A percentile compares a stretch with the other conserved stretches of the same genome.
Conservation (phyloP, 1,140 invertebrate species). For the Nomia melanderi region DNA sequence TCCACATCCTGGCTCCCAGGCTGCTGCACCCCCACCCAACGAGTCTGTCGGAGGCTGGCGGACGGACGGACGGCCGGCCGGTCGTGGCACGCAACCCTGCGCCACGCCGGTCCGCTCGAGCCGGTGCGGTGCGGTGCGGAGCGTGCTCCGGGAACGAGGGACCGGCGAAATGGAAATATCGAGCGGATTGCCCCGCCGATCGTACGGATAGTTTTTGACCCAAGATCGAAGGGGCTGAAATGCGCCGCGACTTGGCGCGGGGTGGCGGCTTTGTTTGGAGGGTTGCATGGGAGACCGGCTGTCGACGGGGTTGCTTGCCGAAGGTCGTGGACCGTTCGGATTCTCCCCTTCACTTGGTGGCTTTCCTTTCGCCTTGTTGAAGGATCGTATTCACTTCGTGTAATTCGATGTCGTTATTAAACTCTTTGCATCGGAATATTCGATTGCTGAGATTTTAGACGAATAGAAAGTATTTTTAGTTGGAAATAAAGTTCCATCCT, state of each 20-base stretch:
- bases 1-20: constrained; percentile 70
- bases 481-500: too few relatives aligned
- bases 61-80: constrained; percentile 40
- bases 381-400: too few relatives aligned
- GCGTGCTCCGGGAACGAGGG: constrained; percentile 47
- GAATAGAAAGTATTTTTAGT: too few relatives aligned
- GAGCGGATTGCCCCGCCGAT: constrained; percentile 6
- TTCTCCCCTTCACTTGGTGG: not conserved
- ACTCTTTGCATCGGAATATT: too few relatives aligned
- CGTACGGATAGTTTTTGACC: not conserved
- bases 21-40: constrained; percentile 68
- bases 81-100: constrained; percentile 53
- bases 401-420: too few relatives aligned
- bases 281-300: not conserved
- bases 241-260: too few relatives aligned
- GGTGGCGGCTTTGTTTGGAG: not conserved
- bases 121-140: constrained; percentile 54
- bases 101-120: not conserved
- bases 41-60: constrained; percentile 60
- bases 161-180: constrained; percentile 24
- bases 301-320: not conserved
- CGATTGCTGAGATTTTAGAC: too few relatives aligned
- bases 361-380: too few relatives aligned
- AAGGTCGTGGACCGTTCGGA: constrained; percentile 34
- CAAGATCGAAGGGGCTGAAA: constrained; percentile 7